Evolutionary conservation across 2,888 invertebrate species (phyloP), one percentile per base, ranked within the genome.

Genomic region (Perithous albicinctus): DNA sequence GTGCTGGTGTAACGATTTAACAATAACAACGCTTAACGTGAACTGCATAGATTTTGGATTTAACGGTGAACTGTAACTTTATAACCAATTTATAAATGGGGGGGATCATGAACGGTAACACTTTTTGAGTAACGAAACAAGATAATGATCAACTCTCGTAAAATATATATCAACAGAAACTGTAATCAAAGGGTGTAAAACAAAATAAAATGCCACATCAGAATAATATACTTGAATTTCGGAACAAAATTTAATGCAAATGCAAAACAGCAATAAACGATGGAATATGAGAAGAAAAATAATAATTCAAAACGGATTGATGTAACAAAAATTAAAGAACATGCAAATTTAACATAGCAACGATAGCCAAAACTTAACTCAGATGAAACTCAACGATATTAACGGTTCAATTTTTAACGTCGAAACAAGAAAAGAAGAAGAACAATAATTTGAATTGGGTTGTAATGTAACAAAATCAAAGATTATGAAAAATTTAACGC

Each of bases 11-110:
- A 79, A 85, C 56, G 69, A 76, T 80, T 85, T 59, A 84, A 87
- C 85, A 86, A 85, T 84, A 87, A 85, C 83, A 85, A 84, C 85
- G 87, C 86, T 84, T 82, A 85, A 87, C 86, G 80, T 83, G 56
- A 85, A 86, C 84, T 85, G 85, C 84, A 78, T 85, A 86, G 84
- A 86, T 87, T 87, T 66, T 66, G 70, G 29, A 23, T 69, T 41
- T 74, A 85, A 84, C 78, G 80, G 78, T n/a, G 20, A 85, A 85
- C 81, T 78, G 69, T 66, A 82, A 78, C 75, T 73, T 67, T 35
- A 74, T 81, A 77, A 77, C 76, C 76, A 81, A 83, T 63, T 72
- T 12, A 66, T 76, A 72, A 66, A 78, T 54, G 61, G 73, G 64
- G 46, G 23, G 66, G 59, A 82, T 59, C 32, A 82, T 66, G 70